A percentile compares a stretch with the other conserved stretches of the same genome.
These are phyloP conservation scores for Anguilla marmorata DNA, from an alignment of 2,797 vertebrate genomes.

Conservation along the genomic window DNA sequence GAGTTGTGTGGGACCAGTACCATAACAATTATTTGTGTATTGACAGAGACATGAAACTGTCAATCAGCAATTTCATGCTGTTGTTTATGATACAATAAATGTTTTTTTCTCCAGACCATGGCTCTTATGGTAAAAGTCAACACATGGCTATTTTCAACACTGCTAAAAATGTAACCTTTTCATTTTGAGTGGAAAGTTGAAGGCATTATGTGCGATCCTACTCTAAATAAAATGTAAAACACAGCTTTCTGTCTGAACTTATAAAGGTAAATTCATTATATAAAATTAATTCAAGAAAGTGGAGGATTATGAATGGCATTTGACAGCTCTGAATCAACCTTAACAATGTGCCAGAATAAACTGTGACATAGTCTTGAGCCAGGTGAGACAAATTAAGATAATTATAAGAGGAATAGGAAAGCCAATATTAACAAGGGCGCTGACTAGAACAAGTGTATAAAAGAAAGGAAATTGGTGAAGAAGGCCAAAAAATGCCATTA, in stretches of 20 bases:
- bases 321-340: not conserved
- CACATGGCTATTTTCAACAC: not conserved
- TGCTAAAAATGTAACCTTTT: not conserved
- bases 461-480: not conserved
- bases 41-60: not conserved
- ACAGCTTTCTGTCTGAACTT: not conserved
- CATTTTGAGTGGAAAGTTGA: not conserved
- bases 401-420: no score
- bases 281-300: not conserved
- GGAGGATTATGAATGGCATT: not conserved
- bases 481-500: not conserved
- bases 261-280: not conserved
- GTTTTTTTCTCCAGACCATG: not conserved
- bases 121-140: not conserved
- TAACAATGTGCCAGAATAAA: conserved; percentile 12
- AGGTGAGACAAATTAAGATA: no score
- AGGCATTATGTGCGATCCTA: not conserved
- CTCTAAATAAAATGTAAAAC: conserved; percentile 1
- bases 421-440: no score
- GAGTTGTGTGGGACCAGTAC: not conserved
- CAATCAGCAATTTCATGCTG: not conserved
- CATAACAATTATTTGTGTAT: not conserved
- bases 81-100: not conserved
- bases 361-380: not conserved
- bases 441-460: not conserved